Evolutionary conservation across 2,888 invertebrate genomes (phyloP), one percentile per base, ranked within the genome.

Genomic region (Anodontia alba): DNA sequence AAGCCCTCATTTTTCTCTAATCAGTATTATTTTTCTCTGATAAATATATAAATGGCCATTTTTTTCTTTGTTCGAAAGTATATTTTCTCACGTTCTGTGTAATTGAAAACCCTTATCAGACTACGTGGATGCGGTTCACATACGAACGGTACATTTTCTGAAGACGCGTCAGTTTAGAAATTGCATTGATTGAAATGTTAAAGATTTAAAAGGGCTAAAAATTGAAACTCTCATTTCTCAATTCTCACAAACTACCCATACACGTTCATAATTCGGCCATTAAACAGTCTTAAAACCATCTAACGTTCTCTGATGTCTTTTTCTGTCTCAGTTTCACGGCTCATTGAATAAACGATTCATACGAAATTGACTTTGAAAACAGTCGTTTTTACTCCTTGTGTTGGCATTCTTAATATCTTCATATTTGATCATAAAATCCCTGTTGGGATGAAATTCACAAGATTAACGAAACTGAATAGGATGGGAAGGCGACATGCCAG

Each of bases 331-430:
- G 73, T 83, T 76, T 71, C 74, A 79, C 49, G 83, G 70, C 49
- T 77, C 83, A 80, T 79, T 83, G 73, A 43, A 38, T 70, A 77
- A 66, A 80, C 83, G 76, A 76, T 79, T 79, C 73, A 38, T 38
- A 46, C 43, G 75, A 83, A 79, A 83, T 79, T 79, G 79, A 77
- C 79, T 73, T 66, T 70, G 42, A 79, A 76, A 29, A 51, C 62
- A 51, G 51, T 23, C 62, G 1, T 33, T 62, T 62, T 62, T 29
- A 62, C 62, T 62, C 62, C 23, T 23, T n/a, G 31, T 33, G 5
- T 17, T 12, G 23, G 5, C 26, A 23, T 57, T 57, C 57, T 57
- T 62, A 8, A 62, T 7, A 33, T 20, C 1, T 62, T 62, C 33
- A 33, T 62, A 62, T 62, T 23, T 62, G 62, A 62, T 62, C 62